Conservation (phyloP, 2,888 invertebrate species). For the Drosophila colorata region DNA sequence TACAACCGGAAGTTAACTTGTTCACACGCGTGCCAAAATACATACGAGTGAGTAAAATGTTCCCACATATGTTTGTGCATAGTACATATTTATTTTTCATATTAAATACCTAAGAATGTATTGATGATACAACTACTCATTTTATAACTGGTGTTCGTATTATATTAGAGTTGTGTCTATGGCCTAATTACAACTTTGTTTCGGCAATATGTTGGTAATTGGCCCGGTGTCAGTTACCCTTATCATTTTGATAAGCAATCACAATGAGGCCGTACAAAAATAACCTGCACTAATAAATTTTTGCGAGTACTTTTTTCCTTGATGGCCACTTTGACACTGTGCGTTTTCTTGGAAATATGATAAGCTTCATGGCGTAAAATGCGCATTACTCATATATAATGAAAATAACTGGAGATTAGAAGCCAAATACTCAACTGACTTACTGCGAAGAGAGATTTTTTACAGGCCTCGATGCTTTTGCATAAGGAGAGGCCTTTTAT, state of each 20-base stretch:
- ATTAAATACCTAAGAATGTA: neutral
- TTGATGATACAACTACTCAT: neutral
- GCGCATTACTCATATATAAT: conserved; percentile 22
- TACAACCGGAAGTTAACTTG: conserved; percentile 34
- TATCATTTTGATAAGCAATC: conserved; percentile 60
- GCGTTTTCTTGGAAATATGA: conserved; percentile 64
- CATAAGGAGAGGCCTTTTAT: conserved; percentile 2
- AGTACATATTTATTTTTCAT: neutral
- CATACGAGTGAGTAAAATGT: neutral
- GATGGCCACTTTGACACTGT: conserved; percentile 16
- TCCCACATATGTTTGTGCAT: conserved; percentile 5
- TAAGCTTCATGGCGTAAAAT: conserved; percentile 38
- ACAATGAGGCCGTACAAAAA: conserved; percentile 35
- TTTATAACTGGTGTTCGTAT: neutral
- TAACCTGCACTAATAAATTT: conserved; percentile 76
- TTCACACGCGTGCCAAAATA: conserved; percentile 51
- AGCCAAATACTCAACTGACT: conserved; percentile 12
- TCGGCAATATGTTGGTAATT: conserved; percentile 17
- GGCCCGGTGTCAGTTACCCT: neutral
- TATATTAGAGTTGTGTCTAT: neutral
- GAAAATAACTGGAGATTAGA: conserved; percentile 11
- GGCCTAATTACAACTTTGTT: conserved; percentile 3
- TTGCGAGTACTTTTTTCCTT: conserved; percentile 47
- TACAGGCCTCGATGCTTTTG: conserved; percentile 7
- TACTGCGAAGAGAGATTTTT: neutral